phyloP scores from a whole-genome alignment of 2,113 vertebrate species.

The Synchiropus splendidus region DNA sequence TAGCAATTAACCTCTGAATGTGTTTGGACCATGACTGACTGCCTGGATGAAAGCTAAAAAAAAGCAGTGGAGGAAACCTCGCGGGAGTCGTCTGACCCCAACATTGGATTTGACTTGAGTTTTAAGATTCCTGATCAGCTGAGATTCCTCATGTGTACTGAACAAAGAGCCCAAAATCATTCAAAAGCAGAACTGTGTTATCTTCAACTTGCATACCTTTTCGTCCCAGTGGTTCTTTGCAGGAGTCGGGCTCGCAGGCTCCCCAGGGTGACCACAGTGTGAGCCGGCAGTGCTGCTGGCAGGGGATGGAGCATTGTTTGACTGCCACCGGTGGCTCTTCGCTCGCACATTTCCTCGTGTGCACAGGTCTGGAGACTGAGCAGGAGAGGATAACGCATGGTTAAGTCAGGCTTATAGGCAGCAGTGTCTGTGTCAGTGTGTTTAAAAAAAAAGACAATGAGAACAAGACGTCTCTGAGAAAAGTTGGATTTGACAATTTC shows the following conservation, averaged over 20 bases:
- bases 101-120: too few species aligned
- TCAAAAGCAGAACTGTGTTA: too few species aligned
- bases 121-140: too few species aligned
- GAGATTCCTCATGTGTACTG: too few species aligned
- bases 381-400: slow-evolving; percentile 10
- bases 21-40: too few species aligned
- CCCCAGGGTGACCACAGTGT: slow-evolving; percentile 83
- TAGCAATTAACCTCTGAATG: too few species aligned
- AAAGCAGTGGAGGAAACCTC: too few species aligned
- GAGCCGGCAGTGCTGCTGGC: slow-evolving; percentile 71
- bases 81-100: too few species aligned
- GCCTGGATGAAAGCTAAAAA: too few species aligned
- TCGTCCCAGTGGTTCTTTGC: slow-evolving; percentile 73
- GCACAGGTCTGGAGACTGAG: slow-evolving; percentile 79
- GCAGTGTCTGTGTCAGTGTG: not conserved
- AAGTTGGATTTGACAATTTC: too few species aligned
- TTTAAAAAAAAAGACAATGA: not conserved
- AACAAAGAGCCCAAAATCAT: too few species aligned
- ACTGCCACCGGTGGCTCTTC: slow-evolving; percentile 64
- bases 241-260: slow-evolving; percentile 77
- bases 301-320: slow-evolving; percentile 75
- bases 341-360: slow-evolving; percentile 67
- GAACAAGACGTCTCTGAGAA: too few species aligned
- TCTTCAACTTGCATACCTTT: slow-evolving; percentile 77
- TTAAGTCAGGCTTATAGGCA: slow-evolving; percentile 12